A percentile compares a stretch with the other conserved stretches of the same genome.
phyloP scores from a whole-genome alignment of 23 tunicate species.

The Aplidium turbinatum region DNA sequence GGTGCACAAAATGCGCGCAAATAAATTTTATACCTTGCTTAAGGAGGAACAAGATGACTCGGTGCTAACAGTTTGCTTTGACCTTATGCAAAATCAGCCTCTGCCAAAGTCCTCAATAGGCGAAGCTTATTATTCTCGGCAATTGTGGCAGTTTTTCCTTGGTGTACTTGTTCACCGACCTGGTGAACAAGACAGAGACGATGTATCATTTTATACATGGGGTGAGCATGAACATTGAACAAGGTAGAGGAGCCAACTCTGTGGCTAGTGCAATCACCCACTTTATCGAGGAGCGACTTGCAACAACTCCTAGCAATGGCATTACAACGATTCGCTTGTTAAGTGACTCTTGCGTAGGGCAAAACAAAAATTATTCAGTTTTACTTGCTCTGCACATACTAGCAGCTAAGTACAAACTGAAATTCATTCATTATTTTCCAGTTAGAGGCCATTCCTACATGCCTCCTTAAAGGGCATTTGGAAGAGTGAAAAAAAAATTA shows the following conservation, averaged over 20 bases:
- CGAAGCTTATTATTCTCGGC: constrained; percentile 17
- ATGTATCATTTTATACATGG: constrained; percentile 20
- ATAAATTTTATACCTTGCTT: constrained; percentile 13
- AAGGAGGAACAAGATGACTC: constrained; percentile 32
- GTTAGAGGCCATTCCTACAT: constrained; percentile 28
- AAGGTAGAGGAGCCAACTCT: constrained; percentile 31
- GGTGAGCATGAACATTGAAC: constrained; percentile 27
- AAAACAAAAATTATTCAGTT: constrained; percentile 21
- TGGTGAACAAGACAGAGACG: constrained; percentile 24
- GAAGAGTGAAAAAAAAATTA: constrained; percentile 29
- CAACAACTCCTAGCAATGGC: background rate
- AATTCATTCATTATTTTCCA: constrained; percentile 21
- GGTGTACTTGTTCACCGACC: constrained; percentile 26
- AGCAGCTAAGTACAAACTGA: constrained; percentile 18
- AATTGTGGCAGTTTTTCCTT: constrained; percentile 20
- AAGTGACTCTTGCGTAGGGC: constrained; percentile 28
- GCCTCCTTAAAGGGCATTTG: constrained; percentile 32
- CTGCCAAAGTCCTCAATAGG: constrained; percentile 19
- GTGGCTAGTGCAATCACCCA: constrained; percentile 16
- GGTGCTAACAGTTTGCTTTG: constrained; percentile 23
- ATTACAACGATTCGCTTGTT: constrained; percentile 20
- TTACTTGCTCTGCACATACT: constrained; percentile 36
- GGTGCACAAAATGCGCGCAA: constrained; percentile 28
- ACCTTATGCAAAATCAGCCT: constrained; percentile 27
- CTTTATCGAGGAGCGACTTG: constrained; percentile 3